Evolutionary conservation across 2,113 vertebrate species (phyloP), one percentile per base, ranked within the genome.

Genomic region (Tachysurus fulvidraco): DNA sequence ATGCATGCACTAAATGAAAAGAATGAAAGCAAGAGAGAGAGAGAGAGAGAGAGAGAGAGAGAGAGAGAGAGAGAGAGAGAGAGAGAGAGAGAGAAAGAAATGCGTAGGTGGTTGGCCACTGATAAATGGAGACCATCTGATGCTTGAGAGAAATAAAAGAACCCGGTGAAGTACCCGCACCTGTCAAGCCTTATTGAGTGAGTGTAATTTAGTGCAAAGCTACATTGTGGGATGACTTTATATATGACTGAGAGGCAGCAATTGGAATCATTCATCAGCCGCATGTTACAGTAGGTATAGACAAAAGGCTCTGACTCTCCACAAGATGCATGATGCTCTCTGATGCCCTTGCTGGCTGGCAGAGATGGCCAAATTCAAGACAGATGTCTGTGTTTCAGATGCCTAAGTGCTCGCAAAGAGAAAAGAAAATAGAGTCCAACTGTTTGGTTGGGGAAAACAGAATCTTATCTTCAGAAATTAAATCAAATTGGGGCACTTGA

Each of bases 121-220:
- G 88, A 90, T 92, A 88, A 92, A 92, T 91, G 89, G 86, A 87
- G 89, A 89, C 82, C 86, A 85, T 88, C 88, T 92, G 90, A 91
- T 90, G 87, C 89, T 90, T 83, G 83, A 89, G 82, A 88, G 82
- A 91, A 92, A 88, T 89, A 92, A 92, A 91, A 85, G 89, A 88
- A 88, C 83, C 76, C 54, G 55, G 67, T 90, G 84, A 91, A 91
- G 90, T 90, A 88, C 88, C 86, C 85, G 89, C 90, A 91, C 88
- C 89, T 92, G 90, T 92, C 89, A 89, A 85, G 86, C 86, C 84
- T 88, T 91, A 92, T 91, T 92, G 91, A 91, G 88, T 85, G 83
- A 90, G 83, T 67, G 81, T 90, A 88, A 90, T 91, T 87, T 87
- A 89, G 89, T 86, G 83, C 86, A 82, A 87, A 91, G 90, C 86